Conservation (phyloP, 2,113 vertebrate species). For the Empidonax traillii region DNA sequence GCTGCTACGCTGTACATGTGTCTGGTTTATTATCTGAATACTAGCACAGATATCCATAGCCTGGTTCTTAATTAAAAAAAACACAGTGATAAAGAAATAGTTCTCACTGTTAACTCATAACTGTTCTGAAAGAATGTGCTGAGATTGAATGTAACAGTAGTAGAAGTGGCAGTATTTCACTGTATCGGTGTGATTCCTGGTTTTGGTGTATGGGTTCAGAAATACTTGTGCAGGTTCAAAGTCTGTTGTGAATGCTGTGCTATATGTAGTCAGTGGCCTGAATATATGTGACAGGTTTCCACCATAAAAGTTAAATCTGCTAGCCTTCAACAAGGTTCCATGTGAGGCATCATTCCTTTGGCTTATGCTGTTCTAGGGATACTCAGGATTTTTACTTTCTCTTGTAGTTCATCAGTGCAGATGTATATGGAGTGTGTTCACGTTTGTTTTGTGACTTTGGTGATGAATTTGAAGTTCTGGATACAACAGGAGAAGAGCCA, state of each 20-base stretch:
- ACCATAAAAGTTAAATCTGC: not conserved
- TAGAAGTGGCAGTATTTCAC: not conserved
- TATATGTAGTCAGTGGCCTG: not conserved
- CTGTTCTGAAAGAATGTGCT: not conserved
- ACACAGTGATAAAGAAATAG: not conserved
- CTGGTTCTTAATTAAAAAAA: not conserved
- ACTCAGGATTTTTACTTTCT: not conserved
- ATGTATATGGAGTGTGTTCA: slow-evolving; percentile 88
- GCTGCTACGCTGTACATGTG: not conserved
- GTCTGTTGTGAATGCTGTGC: not conserved
- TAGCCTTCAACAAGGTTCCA: not conserved
- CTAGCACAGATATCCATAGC: not conserved
- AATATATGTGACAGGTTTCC: not conserved
- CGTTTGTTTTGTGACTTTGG: slow-evolving; percentile 97
- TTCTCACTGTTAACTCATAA: not conserved
- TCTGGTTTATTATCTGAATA: not conserved
- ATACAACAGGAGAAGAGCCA: slow-evolving; percentile 94
- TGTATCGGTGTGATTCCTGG: not conserved
- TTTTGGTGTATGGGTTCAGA: not conserved
- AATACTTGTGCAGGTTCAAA: not conserved
- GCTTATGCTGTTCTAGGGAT: not conserved
- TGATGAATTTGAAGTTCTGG: slow-evolving; percentile 92
- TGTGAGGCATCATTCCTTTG: not conserved
- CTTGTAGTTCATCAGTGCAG: slow-evolving; percentile 91
- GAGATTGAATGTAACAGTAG: not conserved